Conservation (phyloP, 2,113 vertebrate species). For the Xiphophorus hellerii region DNA sequence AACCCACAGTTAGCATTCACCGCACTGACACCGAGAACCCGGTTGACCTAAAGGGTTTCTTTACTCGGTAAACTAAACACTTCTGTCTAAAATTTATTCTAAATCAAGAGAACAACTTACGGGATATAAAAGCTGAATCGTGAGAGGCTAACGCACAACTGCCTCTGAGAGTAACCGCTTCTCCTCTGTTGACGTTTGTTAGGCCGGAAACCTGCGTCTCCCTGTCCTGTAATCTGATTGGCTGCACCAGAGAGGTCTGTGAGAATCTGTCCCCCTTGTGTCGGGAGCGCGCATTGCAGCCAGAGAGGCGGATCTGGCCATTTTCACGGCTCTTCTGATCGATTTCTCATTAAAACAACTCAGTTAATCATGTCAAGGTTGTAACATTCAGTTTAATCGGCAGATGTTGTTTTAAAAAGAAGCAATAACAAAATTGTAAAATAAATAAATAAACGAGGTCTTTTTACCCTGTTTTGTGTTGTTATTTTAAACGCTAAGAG, state of each 20-base stretch:
- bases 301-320: too few species aligned
- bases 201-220: slow-evolving; percentile 57
- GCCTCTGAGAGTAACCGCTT: not conserved
- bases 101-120: slow-evolving; percentile 11
- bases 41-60: not conserved
- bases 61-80: not conserved
- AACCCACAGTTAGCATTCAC: slow-evolving; percentile 2
- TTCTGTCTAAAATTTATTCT: not conserved
- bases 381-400: too few species aligned
- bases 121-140: not conserved
- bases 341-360: too few species aligned
- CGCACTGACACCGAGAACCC: not conserved
- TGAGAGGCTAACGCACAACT: fast-evolving
- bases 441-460: too few species aligned
- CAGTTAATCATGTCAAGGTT: too few species aligned
- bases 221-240: slow-evolving; percentile 57
- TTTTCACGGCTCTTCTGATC: too few species aligned
- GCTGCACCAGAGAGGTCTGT: slow-evolving; percentile 17
- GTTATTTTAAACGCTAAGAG: too few species aligned
- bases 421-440: too few species aligned
- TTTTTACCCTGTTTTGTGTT: too few species aligned
- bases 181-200: slow-evolving; percentile 47
- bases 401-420: too few species aligned
- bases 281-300: too few species aligned
- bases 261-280: too few species aligned